phyloP scores from a whole-genome alignment of 2,797 vertebrate genomes.

The Poecilia picta region DNA sequence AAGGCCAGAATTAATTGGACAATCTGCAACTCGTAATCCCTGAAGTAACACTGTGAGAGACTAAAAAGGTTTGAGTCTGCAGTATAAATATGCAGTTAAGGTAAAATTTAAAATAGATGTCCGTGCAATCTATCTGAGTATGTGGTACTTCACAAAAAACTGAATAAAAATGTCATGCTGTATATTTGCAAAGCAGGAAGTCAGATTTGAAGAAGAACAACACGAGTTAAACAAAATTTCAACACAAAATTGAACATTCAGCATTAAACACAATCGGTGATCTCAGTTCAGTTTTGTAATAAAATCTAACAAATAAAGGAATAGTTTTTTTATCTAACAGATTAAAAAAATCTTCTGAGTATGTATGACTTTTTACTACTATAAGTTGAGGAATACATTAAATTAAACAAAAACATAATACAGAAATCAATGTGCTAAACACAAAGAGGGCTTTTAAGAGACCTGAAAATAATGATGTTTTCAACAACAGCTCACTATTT shows the following conservation, averaged over 20 bases:
- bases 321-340: no score
- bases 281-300: not conserved
- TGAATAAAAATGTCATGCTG: not conserved
- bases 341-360: not conserved
- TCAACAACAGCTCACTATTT: not conserved
- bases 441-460: not conserved
- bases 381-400: not conserved
- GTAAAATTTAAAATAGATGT: not conserved
- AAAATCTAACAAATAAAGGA: no score
- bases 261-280: not conserved
- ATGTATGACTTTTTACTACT: not conserved
- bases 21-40: rapidly evolving
- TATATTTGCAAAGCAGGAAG: not conserved
- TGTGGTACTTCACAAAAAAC: not conserved
- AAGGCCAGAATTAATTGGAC: not conserved
- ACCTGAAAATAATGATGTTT: not conserved
- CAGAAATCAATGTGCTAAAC: not conserved
- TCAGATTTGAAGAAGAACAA: not conserved
- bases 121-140: not conserved
- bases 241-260: not conserved
- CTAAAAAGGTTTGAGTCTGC: not conserved
- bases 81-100: not conserved
- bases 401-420: not conserved
- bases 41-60: not conserved
- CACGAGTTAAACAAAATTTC: not conserved